Evolutionary conservation across 2,113 vertebrate genomes (phyloP), one percentile per base, ranked within the genome.

Genomic region (Grammatotria lemairii): DNA sequence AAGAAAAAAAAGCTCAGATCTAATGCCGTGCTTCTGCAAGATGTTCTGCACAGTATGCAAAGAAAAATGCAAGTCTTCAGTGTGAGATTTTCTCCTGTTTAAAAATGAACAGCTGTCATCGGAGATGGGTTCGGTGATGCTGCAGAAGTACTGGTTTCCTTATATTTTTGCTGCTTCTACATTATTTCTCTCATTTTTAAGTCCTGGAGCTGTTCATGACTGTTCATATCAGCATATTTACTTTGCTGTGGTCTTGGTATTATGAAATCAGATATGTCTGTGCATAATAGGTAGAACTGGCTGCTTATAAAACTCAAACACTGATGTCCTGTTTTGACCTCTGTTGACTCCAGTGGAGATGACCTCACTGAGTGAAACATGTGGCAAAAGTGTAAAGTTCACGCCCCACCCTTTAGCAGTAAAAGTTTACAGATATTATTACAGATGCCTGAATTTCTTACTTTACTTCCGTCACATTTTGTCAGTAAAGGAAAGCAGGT

Each of bases 311-410:
- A 40, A 16, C 13, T 10, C 55, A 60, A 60, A 60, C 23, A 19
- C 55, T 42, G 21, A 47, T 31, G 42, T 31, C 70, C 38, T 31
- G 8, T 17, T 60, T 42, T 58, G 54, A 81, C 53, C 21, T 28
- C 21, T 31, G 63, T 40, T 51, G 73, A 78, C 17, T 31, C 3
- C 17, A 47, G 10, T 78, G 42, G 70, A 75, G 23, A 19, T 75
- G 42, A 75, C 70, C 70, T 81, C 78, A 40, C 75, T 54, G 28
- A 68, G 17, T 10, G 21, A 75, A 63, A n/a, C 40, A 13, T 9
- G 21, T 17, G 14, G 14, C 17, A 51, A 60, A 83, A 54, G 83
- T 65, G 7, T 68, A 90, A 92, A 92, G 91, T 83, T 73, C 91
- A 86, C 12, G 1, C 88, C 85, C 16, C 35, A 49, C 54, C 78